Evolutionary conservation across 1,140 invertebrate species (phyloP).

Genomic region (Zaprionus inermis): DNA sequence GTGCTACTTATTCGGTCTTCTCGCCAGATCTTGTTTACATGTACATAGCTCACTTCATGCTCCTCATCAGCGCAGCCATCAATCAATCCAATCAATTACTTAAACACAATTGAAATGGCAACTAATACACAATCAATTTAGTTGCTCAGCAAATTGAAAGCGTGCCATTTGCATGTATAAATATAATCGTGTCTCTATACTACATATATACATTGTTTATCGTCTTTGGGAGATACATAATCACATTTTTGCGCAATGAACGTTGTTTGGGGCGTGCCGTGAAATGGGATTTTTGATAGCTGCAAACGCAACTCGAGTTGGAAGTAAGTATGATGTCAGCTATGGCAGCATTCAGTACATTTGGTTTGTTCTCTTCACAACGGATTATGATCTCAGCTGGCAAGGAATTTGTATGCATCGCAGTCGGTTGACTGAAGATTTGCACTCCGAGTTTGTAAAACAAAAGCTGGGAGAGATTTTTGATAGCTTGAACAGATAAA

Average conservation of each 20-base stretch:
- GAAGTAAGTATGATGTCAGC: slow-evolving; percentile 61
- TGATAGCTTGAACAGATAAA: not conserved
- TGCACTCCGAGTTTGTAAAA: not conserved
- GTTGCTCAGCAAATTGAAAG: slow-evolving; percentile 66
- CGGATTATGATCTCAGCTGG: slow-evolving; percentile 13
- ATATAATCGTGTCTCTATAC: slow-evolving; percentile 3
- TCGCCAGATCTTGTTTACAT: slow-evolving; percentile 25
- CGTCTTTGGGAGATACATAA: slow-evolving; percentile 40
- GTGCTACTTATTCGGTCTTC: slow-evolving; percentile 63
- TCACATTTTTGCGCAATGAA: slow-evolving; percentile 69
- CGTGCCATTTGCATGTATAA: slow-evolving; percentile 49
- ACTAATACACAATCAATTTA: slow-evolving; percentile 50
- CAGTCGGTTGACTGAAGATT: not conserved
- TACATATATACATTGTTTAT: slow-evolving; percentile 42
- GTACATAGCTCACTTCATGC: slow-evolving; percentile 22
- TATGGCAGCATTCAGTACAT: not conserved
- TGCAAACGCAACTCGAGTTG: not conserved
- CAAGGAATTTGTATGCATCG: not conserved
- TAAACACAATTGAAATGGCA: slow-evolving; percentile 54
- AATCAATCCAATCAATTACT: slow-evolving; percentile 75
- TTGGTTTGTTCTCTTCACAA: not conserved
- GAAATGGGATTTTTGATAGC: slow-evolving; percentile 36
- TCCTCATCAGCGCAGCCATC: slow-evolving; percentile 29
- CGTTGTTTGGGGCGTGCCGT: slow-evolving; percentile 47
- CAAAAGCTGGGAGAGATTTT: not conserved